Percentiles rank a stretch among this genome's conserved stretches.
phyloP scores from a whole-genome alignment of 2,797 vertebrate species.

The Sebastes aleutianus region DNA sequence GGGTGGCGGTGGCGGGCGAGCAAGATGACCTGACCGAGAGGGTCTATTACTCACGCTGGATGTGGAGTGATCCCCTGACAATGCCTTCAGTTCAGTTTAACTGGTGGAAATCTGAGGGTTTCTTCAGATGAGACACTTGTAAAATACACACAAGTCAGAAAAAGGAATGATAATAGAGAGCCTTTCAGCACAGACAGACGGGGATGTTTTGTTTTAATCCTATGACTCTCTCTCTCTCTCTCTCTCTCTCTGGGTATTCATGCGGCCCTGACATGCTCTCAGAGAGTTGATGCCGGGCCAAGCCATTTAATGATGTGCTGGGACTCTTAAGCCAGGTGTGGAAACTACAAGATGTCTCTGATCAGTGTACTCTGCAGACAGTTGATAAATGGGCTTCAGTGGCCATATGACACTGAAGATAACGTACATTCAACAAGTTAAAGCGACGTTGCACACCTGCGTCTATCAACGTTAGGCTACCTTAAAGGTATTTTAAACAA shows the following conservation, averaged over 20 bases:
- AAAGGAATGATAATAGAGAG: constrained; percentile 14
- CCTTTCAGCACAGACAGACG: constrained; percentile 3
- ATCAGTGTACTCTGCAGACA: constrained; percentile 18
- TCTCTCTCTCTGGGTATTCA: constrained; percentile 6
- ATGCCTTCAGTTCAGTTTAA: constrained; percentile 22
- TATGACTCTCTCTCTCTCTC: constrained; percentile 1
- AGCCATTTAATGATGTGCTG: constrained; percentile 28
- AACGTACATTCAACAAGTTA: neutral
- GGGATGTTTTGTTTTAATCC: constrained; percentile 42
- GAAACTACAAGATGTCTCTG: constrained; percentile 25
- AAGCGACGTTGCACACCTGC: neutral
- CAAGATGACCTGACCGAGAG: constrained; percentile 65
- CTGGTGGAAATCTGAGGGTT: constrained; percentile 11
- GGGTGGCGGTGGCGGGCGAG: constrained; percentile 44
- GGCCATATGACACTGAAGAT: constrained; percentile 7
- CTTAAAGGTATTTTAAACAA: neutral
- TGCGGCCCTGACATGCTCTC: constrained; percentile 30
- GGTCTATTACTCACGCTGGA: constrained; percentile 60
- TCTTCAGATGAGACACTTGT: constrained; percentile 12
- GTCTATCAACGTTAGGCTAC: neutral
- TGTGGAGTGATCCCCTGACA: constrained; percentile 37
- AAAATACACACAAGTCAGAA: constrained; percentile 4
- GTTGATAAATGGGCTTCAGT: constrained; percentile 36
- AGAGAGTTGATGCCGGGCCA: constrained; percentile 30
- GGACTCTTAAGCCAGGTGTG: constrained; percentile 34